Conservation (phyloP, 2,113 vertebrate genomes). For the Emberiza fucata region DNA sequence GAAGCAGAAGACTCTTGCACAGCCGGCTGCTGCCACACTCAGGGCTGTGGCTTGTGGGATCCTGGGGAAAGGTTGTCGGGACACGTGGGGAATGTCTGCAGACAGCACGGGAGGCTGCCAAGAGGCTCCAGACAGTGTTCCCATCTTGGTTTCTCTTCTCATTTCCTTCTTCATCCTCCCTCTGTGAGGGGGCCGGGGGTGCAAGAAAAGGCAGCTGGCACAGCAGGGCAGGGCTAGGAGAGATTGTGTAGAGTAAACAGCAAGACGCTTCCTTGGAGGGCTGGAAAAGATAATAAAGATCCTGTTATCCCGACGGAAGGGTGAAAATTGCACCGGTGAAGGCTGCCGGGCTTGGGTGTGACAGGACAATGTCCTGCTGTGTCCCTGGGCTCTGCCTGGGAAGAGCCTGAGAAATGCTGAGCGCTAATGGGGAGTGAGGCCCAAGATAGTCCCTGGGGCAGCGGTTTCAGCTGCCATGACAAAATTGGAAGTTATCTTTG, state of each 20-base stretch:
- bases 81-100: not conserved
- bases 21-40: not conserved
- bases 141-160: not conserved
- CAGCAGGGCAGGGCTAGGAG: not conserved
- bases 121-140: not conserved
- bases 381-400: not conserved
- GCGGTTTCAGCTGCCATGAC: not conserved
- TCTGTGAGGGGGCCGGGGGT: not conserved
- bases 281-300: not conserved
- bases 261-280: not conserved
- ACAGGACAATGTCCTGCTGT: not conserved
- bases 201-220: not conserved
- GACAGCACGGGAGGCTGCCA: not conserved
- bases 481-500: conserved; percentile 18
- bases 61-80: not conserved
- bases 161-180: not conserved
- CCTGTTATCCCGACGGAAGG: not conserved
- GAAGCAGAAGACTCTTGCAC: not conserved
- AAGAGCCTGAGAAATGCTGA: not conserved
- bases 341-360: not conserved
- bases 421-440: not conserved
- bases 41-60: not conserved
- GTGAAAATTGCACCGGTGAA: not conserved
- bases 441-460: not conserved
- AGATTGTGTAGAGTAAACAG: not conserved